Base-by-base conservation (phyloP, 2,797 vertebrate genomes). In the Sciurus carolinensis region DNA sequence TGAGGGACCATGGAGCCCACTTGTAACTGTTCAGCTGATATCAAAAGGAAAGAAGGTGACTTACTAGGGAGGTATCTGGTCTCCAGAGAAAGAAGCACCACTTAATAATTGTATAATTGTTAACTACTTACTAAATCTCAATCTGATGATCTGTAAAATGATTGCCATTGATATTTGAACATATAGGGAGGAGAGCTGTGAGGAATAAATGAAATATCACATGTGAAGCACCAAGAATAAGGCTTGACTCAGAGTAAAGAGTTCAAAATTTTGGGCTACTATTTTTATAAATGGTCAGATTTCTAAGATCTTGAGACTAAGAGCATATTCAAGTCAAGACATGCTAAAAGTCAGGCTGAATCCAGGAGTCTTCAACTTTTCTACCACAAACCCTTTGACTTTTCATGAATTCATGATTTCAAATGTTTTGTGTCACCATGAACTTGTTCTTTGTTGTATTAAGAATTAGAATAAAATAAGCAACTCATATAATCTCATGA, bases 401-500 rank as follows among this genome's bases (percentile, higher is more conserved):
- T 42, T 1, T 69, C 66, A 92, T 5, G n/a, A 2, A 54, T 59
- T 5, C 24, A 9, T 24, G 64, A 9, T 59, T 54, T 67, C 30
- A 30, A 39, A 71, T 69, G 13, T 47, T 86, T 75, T 33, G 15
- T 57, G n/a, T 15, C n/a, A 80, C 6, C 50, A 26, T 9, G 36
- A 57, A 79, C 24, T 57, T 79, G 0, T 84, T 62, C 72, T 28
- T 47, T 59, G 39, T 44, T 1, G 20, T 44, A 47, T 30, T 20
- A 36, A 57, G 22, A 33, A 26, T 85, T 67, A 77, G 0, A n/a
- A 3, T 57, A 30, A n/a, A 92, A 69, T 47, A 57, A 59, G 50
- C 8, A 7, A 24, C 0, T 1, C 24, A 42, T 22, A 33, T 7
- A 44, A 44, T 1, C 1, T 57, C 7, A 42, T 44, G 77, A 12